A percentile compares a stretch with the other conserved stretches of the same genome.
These are phyloP conservation scores for Acheta domesticus DNA, from an alignment of 2,888 invertebrate species.

Conservation along the genomic window DNA sequence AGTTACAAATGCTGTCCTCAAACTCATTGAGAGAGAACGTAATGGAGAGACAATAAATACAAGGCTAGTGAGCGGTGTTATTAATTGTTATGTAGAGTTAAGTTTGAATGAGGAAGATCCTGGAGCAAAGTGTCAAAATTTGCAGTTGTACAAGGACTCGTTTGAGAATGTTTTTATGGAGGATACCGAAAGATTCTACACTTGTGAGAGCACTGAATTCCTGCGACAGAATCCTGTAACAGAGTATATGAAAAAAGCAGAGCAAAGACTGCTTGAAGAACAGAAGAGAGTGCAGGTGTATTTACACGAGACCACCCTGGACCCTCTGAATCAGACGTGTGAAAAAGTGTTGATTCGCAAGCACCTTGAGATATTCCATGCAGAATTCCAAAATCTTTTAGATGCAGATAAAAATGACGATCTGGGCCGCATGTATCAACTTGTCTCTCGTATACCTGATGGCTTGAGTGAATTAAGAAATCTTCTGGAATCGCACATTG, in stretches of 20 bases:
- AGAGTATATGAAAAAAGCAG: slow-evolving; percentile 98
- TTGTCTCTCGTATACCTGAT: slow-evolving; percentile 88
- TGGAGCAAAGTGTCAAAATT: slow-evolving; percentile 69
- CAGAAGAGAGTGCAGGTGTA: slow-evolving; percentile 90
- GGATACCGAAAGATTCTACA: slow-evolving; percentile 93
- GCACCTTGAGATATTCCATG: slow-evolving; percentile 92
- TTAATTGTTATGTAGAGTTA: slow-evolving; percentile 93
- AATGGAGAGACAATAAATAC: slow-evolving; percentile 97
- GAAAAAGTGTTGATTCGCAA: slow-evolving; percentile 94
- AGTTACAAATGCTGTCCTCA: slow-evolving; percentile 95
- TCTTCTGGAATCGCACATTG: slow-evolving; percentile 89
- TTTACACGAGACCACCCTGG: slow-evolving; percentile 89
- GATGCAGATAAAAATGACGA: slow-evolving; percentile 94
- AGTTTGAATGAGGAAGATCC: slow-evolving; percentile 92
- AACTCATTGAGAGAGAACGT: slow-evolving; percentile 92
- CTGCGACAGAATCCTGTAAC: slow-evolving; percentile 92
- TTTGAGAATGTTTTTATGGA: slow-evolving; percentile 94
- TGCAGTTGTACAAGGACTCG: slow-evolving; percentile 83
- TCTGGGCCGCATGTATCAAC: slow-evolving; percentile 89
- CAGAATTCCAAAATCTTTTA: slow-evolving; percentile 89
- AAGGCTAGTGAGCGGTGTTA: slow-evolving; percentile 94
- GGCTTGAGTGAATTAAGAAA: slow-evolving; percentile 85
- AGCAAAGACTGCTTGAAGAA: slow-evolving; percentile 89
- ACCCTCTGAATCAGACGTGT: slow-evolving; percentile 83
- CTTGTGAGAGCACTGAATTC: slow-evolving; percentile 90